Base-by-base conservation (phyloP, 2,797 vertebrate species). In the Sardinella longiceps region DNA sequence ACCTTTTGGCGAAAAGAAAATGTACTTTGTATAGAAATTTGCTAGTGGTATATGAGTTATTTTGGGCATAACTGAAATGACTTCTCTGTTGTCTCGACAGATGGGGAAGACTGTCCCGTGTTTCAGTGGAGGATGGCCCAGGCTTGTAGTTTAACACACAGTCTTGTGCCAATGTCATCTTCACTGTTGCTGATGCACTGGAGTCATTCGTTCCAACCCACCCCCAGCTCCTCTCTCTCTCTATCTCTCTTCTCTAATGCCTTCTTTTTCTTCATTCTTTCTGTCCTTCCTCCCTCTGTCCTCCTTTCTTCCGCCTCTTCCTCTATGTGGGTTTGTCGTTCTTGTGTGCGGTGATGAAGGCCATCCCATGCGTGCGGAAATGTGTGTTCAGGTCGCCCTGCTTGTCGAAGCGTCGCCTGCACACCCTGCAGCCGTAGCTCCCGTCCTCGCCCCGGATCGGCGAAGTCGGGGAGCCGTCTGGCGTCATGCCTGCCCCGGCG, bases 351-450 rank as follows among this genome's bases (percentile, higher is more conserved):
- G 96, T 96, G 94, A 99, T 97, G 93, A 99, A 99, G 39, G 98
- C 98, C 98, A 99, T 98, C 82, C 98, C 98, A 0, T 99, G 98
- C 18, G 98, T 99, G 89, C 97, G 95, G 95, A 99, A 98, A 90
- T 98, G 97, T 1, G 98, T 99, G 94, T 97, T 99, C 89, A 98
- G 97, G 94, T 97, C 97, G 20, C 97, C 94, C 74, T 96, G 95
- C 51, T 94, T 98, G 93, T 99, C 97, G 9, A 98, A 99, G 74
- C 92, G 91, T 14, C 96, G 95, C 25, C 97, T 96, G 4, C 98
- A 99, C 58, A 99, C 97, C 81, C 95, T 96, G 90, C 98, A 99
- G 87, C 93, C 90, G 86, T 97, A 89, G 33, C 92, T 94, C 0
- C 95, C 96, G 0, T 94, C 92, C 83, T 96, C 93, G 0, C 84